phyloP scores from a whole-genome alignment of 2,113 vertebrate genomes.

The Megaceryle maxima region DNA sequence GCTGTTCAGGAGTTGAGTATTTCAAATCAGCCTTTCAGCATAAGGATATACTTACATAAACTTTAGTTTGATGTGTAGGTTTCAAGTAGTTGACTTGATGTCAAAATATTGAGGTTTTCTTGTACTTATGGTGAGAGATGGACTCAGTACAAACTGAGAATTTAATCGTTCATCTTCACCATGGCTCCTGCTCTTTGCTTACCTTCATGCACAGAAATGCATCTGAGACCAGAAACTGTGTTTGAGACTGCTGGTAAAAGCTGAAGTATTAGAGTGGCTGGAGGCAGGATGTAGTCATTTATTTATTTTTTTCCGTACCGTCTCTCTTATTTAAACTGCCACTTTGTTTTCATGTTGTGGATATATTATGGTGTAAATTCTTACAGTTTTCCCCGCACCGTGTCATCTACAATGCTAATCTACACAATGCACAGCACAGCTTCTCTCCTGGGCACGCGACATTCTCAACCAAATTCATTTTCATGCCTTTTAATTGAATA shows the following conservation, averaged over 20 bases:
- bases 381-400: neutral
- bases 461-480: conserved; percentile 56
- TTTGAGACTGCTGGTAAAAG: neutral
- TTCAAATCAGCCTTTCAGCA: neutral
- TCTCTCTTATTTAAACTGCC: conserved; percentile 19
- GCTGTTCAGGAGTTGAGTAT: neutral
- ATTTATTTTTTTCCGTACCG: neutral
- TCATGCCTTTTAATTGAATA: conserved; percentile 64
- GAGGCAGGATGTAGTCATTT: neutral
- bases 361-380: conserved; percentile 12
- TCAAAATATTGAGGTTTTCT: neutral
- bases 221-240: neutral
- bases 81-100: neutral
- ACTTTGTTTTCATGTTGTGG: conserved; percentile 49
- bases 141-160: neutral
- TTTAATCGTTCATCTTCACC: neutral
- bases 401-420: conserved; percentile 54
- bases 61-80: neutral
- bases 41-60: neutral
- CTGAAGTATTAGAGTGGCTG: neutral
- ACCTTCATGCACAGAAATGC: neutral
- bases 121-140: neutral
- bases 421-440: conserved; percentile 45
- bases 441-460: conserved; percentile 47
- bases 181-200: neutral